Evolutionary conservation across 2,113 vertebrate genomes (phyloP).

Genomic region (Spheniscus mendiculus): DNA sequence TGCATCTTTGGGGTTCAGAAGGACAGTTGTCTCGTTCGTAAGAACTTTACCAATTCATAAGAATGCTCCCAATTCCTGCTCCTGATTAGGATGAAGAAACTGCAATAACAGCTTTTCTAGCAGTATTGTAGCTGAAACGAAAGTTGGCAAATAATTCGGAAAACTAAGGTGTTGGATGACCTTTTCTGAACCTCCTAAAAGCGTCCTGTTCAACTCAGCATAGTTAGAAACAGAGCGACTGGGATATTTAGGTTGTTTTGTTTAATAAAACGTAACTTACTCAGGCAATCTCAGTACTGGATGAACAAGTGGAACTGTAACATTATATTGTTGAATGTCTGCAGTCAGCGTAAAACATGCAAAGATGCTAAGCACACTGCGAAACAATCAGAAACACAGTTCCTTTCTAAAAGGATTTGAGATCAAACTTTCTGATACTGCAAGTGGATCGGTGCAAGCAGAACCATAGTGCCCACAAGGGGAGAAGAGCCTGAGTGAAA

Average conservation of each 20-base stretch:
- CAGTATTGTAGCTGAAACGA: not conserved
- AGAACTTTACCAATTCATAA: not conserved
- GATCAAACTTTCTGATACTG: not conserved
- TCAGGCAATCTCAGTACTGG: not conserved
- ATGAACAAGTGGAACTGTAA: not conserved
- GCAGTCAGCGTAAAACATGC: not conserved
- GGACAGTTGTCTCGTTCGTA: not conserved
- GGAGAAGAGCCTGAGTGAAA: not conserved
- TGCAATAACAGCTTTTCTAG: not conserved
- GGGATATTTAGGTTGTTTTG: not conserved
- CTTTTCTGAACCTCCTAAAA: not conserved
- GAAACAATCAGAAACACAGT: accelerated
- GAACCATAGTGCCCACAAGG: accelerated
- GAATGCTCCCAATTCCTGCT: not conserved
- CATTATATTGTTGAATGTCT: not conserved
- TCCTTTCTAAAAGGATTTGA: not conserved
- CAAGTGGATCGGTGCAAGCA: not conserved
- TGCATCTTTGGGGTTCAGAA: not conserved
- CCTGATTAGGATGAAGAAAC: not conserved
- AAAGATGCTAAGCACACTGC: not conserved
- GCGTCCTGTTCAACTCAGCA: not conserved
- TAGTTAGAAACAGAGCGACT: not conserved
- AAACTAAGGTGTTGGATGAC: not conserved
- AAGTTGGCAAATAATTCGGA: not conserved
- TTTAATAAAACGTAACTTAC: not conserved